phyloP scores from a whole-genome alignment of 2,888 invertebrate species.

The Caenorhabditis uteleia region DNA sequence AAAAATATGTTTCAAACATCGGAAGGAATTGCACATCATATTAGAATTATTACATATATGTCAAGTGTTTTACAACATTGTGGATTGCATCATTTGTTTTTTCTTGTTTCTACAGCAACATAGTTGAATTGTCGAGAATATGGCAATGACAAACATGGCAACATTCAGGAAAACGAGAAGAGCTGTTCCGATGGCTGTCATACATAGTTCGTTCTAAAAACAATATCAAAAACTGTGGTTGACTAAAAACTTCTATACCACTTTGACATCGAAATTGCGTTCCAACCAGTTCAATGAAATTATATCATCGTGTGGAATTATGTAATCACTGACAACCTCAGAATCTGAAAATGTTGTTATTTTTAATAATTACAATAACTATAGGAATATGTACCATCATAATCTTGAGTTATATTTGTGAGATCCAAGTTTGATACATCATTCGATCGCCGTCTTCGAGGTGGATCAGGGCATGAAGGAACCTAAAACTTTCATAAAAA shows the following conservation, averaged over 20 bases:
- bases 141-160: conserved; percentile 21
- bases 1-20: no score
- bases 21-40: no score
- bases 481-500: conserved; percentile 36
- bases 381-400: no score
- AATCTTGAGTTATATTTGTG: conserved; percentile 9
- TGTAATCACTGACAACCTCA: conserved; percentile 37
- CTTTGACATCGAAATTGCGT: conserved; percentile 37
- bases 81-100: no score
- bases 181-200: conserved; percentile 46
- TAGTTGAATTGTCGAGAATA: conserved; percentile 25
- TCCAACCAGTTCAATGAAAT: conserved; percentile 36
- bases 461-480: conserved; percentile 63
- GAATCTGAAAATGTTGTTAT: no score
- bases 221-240: neutral
- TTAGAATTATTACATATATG: no score
- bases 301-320: conserved; percentile 42
- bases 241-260: conserved; percentile 12
- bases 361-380: no score
- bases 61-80: no score
- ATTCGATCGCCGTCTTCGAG: conserved; percentile 48
- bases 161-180: conserved; percentile 42
- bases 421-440: conserved; percentile 3
- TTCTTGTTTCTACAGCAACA: conserved; percentile 28
- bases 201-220: conserved; percentile 47